Percentiles rank a stretch among this genome's conserved stretches.
Evolutionary conservation across 2,888 invertebrate species (phyloP).

Genomic region (Hemistola chrysoprasaria): DNA sequence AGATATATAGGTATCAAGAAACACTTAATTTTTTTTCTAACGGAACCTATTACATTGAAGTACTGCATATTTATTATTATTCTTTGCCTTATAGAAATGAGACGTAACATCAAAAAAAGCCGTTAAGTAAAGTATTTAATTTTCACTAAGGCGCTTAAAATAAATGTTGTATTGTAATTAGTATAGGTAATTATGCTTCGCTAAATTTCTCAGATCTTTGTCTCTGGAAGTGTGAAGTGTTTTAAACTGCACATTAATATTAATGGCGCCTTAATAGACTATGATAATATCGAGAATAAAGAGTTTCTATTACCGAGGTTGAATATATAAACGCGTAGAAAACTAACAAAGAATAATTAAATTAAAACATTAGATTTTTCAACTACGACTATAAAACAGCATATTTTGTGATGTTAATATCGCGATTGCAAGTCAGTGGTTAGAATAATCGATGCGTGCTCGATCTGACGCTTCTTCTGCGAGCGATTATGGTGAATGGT

Average conservation of each 20-base stretch:
- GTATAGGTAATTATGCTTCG: constrained; percentile 39
- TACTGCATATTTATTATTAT: constrained; percentile 6
- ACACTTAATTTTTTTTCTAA: no score
- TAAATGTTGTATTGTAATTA: constrained; percentile 32
- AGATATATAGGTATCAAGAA: no score
- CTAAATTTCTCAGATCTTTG: constrained; percentile 33
- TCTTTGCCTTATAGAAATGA: constrained; percentile 25
- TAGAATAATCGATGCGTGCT: no score
- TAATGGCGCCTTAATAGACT: constrained; percentile 21
- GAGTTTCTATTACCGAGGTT: constrained; percentile 7
- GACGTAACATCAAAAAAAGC: constrained; percentile 30
- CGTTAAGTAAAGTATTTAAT: constrained; percentile 32
- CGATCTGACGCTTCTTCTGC: no score
- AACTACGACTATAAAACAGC: no score
- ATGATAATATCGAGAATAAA: constrained; percentile 20
- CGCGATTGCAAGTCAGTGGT: no score
- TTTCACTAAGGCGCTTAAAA: constrained; percentile 23
- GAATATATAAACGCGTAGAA: not conserved
- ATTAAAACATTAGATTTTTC: no score
- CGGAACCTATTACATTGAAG: no score
- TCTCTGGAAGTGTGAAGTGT: constrained; percentile 32
- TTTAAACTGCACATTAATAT: constrained; percentile 31
- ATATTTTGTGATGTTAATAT: no score
- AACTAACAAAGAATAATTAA: not conserved
- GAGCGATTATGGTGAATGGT: not conserved